phyloP scores from a whole-genome alignment of 2,113 vertebrate genomes.

The Silurus asotus region DNA sequence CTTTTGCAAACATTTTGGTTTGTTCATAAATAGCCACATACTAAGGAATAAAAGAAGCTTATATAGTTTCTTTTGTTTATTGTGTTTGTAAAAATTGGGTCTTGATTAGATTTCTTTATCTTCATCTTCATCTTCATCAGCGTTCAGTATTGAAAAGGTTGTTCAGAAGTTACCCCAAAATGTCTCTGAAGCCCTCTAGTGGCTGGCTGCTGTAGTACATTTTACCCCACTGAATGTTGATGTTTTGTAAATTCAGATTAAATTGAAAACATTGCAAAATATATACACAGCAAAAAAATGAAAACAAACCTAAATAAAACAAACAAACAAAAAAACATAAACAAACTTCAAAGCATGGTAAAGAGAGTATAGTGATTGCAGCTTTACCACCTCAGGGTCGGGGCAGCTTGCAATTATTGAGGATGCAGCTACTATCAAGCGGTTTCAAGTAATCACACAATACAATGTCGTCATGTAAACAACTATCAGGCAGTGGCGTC shows the following conservation, averaged over 20 bases:
- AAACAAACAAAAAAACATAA: background rate
- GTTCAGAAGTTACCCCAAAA: slow-evolving; percentile 1
- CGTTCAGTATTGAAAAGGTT: background rate
- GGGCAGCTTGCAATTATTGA: slow-evolving; percentile 16
- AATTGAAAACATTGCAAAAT: background rate
- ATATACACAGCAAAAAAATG: background rate
- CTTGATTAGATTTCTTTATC: background rate
- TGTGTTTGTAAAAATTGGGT: background rate
- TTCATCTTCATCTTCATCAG: background rate
- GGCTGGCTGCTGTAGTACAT: background rate
- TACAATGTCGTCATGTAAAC: background rate
- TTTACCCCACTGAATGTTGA: background rate
- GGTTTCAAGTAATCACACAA: slow-evolving; percentile 16
- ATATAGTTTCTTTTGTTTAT: slow-evolving; percentile 6
- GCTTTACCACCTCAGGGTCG: slow-evolving; percentile 10
- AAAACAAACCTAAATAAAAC: too few relatives aligned
- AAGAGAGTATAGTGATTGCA: background rate
- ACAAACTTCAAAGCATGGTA: slow-evolving; percentile 7
- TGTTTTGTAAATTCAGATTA: too few relatives aligned
- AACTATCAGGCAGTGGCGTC: background rate
- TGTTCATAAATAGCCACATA: background rate
- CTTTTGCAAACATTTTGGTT: background rate
- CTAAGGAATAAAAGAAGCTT: slow-evolving; percentile 20
- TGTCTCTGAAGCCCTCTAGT: background rate
- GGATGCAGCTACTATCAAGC: background rate